A percentile compares a stretch with the other conserved stretches of the same genome.
These are phyloP conservation scores for Heliconius ismenius DNA, from an alignment of 2,888 invertebrate species.

Conservation along the genomic window DNA sequence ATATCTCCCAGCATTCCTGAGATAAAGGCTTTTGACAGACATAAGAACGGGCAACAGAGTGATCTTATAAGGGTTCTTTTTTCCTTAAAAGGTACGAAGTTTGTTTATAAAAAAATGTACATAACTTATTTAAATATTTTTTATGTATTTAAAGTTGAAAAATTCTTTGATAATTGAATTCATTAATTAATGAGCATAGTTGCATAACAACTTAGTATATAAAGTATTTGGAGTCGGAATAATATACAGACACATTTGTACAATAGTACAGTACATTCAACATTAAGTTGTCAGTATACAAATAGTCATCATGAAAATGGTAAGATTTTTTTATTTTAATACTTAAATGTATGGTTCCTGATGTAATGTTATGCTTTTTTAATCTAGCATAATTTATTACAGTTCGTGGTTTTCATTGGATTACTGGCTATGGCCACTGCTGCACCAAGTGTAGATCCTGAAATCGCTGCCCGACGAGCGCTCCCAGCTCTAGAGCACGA, in stretches of 20 bases:
- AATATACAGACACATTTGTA: background rate
- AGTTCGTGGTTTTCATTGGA: conserved; percentile 52
- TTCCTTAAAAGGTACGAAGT: too few species aligned
- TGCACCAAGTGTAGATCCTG: conserved; percentile 47
- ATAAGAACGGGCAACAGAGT: too few species aligned
- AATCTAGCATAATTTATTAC: conserved; percentile 35
- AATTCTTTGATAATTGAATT: background rate
- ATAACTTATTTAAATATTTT: background rate
- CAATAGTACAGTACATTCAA: background rate
- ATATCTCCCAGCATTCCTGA: too few species aligned
- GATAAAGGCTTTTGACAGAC: too few species aligned
- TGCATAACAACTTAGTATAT: conserved; percentile 5
- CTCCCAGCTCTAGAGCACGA: conserved; percentile 54
- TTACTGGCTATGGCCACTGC: conserved; percentile 50
- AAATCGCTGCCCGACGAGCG: conserved; percentile 32
- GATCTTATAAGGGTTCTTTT: too few species aligned
- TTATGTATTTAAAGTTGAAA: background rate
- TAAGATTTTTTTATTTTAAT: background rate
- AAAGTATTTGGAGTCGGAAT: background rate
- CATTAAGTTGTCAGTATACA: background rate
- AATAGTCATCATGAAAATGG: conserved; percentile 18
- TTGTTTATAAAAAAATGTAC: background rate
- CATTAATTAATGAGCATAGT: background rate
- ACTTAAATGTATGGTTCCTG: background rate
- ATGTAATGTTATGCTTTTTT: background rate